Evolutionary conservation across 2,888 invertebrate genomes (phyloP).

Genomic region (Meloe dianella): DNA sequence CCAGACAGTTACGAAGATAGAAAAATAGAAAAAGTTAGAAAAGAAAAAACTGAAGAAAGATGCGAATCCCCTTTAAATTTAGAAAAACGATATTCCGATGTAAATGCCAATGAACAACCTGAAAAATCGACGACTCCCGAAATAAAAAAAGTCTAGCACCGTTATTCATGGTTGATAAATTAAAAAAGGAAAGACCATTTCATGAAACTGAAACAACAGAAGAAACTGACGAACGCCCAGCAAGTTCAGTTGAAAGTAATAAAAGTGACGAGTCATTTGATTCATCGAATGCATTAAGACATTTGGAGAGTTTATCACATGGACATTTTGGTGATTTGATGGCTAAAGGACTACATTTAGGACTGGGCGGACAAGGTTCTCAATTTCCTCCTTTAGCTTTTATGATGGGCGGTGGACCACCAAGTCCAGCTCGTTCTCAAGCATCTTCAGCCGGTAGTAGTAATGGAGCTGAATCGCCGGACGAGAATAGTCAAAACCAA

Average conservation of each 20-base stretch:
- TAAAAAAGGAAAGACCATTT: conserved; percentile 56
- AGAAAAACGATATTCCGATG: conserved; percentile 60
- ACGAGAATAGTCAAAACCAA: conserved; percentile 67
- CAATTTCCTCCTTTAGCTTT: conserved; percentile 60
- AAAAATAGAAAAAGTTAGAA: conserved; percentile 37
- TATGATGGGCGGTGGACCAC: conserved; percentile 64
- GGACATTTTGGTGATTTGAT: conserved; percentile 71
- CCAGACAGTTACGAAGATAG: conserved; percentile 31
- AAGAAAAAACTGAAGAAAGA: conserved; percentile 44
- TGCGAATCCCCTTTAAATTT: conserved; percentile 56
- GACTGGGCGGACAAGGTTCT: conserved; percentile 54
- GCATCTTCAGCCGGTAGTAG: conserved; percentile 67
- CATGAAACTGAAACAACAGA: conserved; percentile 51
- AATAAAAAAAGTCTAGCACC: conserved; percentile 58
- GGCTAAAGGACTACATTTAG: conserved; percentile 57
- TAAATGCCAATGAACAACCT: conserved; percentile 57
- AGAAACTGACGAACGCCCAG: conserved; percentile 57
- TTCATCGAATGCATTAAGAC: conserved; percentile 74
- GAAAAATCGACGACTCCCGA: conserved; percentile 50
- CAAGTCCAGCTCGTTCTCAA: conserved; percentile 67
- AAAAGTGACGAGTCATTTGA: conserved; percentile 68
- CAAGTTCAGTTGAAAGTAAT: conserved; percentile 64
- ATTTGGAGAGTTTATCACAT: conserved; percentile 80
- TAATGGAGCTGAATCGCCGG: conserved; percentile 64
- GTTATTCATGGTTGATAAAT: conserved; percentile 55